phyloP scores from a whole-genome alignment of 2,888 invertebrate genomes.

The Drosophila emarginata region DNA sequence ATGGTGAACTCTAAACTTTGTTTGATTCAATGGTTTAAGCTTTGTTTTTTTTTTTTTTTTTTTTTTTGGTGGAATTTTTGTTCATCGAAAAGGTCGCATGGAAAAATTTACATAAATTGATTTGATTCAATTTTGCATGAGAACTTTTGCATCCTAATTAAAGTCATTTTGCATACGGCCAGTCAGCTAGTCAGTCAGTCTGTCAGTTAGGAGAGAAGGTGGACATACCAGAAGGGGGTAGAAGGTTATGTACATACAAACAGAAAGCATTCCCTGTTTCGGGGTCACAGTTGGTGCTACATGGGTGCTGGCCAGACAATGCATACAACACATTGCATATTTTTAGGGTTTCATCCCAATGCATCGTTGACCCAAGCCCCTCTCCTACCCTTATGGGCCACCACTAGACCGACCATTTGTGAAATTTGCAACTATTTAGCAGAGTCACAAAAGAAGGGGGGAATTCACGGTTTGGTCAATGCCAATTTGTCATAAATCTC shows the following conservation, averaged over 20 bases:
- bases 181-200: background rate
- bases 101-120: constrained; percentile 83
- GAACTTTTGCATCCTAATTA: constrained; percentile 34
- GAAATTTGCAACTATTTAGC: constrained; percentile 64
- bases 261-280: constrained; percentile 15
- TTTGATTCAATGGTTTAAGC: background rate
- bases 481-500: constrained; percentile 76
- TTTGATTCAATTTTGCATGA: constrained; percentile 82
- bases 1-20: constrained; percentile 58
- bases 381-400: background rate
- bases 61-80: background rate
- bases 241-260: background rate
- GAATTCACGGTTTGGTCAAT: constrained; percentile 29
- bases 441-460: constrained; percentile 11
- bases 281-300: constrained; percentile 76
- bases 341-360: constrained; percentile 65
- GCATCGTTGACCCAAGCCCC: background rate
- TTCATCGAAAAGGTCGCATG: background rate
- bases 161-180: constrained; percentile 7
- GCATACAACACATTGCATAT: constrained; percentile 54
- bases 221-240: background rate
- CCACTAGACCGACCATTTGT: background rate
- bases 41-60: constrained; percentile 62
- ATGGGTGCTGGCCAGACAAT: constrained; percentile 36
- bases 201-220: background rate